A percentile compares a stretch with the other conserved stretches of the same genome.
Conservation (phyloP, 2,113 vertebrate genomes). For the Muntiacus muntjak region DNA sequence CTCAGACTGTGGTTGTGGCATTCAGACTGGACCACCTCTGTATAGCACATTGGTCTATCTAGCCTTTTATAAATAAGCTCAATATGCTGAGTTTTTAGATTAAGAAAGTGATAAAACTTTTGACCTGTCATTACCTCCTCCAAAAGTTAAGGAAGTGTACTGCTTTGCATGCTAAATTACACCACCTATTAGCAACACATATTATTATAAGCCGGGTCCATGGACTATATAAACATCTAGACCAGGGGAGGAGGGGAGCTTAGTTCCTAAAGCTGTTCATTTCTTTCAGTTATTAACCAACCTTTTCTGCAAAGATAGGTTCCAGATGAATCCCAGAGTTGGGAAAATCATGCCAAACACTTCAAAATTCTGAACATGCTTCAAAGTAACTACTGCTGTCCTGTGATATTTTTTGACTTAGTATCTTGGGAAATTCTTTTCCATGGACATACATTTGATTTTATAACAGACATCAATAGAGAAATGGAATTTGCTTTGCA, state of each 20-base stretch:
- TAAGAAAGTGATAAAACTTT: neutral
- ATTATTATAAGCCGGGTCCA: neutral
- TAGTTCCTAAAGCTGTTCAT: neutral
- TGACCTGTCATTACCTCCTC: neutral
- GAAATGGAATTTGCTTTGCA: conserved; percentile 54
- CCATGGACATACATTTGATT: conserved; percentile 18
- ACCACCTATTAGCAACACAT: neutral
- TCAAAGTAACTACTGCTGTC: conserved; percentile 52
- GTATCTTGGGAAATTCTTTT: conserved; percentile 44
- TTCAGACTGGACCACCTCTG: neutral
- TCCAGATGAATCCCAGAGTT: neutral
- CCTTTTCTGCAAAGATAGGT: neutral
- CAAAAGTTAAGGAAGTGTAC: neutral
- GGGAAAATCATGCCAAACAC: neutral
- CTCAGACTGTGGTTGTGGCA: neutral
- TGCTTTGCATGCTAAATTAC: neutral
- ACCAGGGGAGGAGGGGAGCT: neutral
- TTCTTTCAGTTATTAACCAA: neutral
- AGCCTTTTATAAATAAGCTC: neutral
- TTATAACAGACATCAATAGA: conserved; percentile 44
- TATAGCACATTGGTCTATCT: neutral
- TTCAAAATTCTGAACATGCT: conserved; percentile 32
- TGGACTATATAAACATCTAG: neutral
- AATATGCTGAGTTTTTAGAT: neutral
- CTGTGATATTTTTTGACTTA: conserved; percentile 22